Percentiles rank a stretch among this genome's conserved stretches.
Conservation (phyloP, 2,888 invertebrate genomes). For the Yponomeuta evonymella region DNA sequence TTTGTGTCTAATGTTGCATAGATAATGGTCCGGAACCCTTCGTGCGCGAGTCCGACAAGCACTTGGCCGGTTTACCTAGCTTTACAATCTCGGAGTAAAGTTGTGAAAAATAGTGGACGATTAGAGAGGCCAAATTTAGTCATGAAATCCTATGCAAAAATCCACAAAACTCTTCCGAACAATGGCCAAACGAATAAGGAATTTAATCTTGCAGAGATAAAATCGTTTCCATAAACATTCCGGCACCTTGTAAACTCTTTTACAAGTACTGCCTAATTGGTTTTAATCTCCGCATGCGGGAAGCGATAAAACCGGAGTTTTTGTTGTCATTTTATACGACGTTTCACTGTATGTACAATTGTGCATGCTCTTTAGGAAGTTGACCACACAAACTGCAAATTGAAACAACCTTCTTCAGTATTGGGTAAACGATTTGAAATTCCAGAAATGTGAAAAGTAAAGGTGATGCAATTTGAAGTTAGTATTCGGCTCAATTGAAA, state of each 20-base stretch:
- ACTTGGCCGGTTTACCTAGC: too few species aligned
- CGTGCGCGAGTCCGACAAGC: too few species aligned
- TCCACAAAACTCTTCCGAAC: neutral
- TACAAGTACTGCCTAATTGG: constrained; percentile 43
- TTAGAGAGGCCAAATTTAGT: neutral
- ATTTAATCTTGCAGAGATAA: constrained; percentile 32
- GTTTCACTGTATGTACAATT: constrained; percentile 30
- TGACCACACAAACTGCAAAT: neutral
- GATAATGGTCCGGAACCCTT: too few species aligned
- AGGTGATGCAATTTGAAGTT: too few species aligned
- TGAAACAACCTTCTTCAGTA: neutral
- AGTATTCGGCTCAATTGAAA: too few species aligned
- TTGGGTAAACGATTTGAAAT: neutral
- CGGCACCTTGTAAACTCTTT: constrained; percentile 41
- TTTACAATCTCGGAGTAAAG: too few species aligned
- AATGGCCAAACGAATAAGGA: neutral
- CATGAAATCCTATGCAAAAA: neutral
- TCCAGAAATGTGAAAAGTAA: too few species aligned
- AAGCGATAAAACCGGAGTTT: constrained; percentile 26
- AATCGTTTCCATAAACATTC: constrained; percentile 40
- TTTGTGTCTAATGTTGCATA: too few species aligned
- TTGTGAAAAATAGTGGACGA: too few species aligned
- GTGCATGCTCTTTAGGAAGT: constrained; percentile 21
- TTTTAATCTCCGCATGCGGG: constrained; percentile 45
- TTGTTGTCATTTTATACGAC: constrained; percentile 62